phyloP scores from a whole-genome alignment of 2,113 vertebrate species.

The Perccottus glenii region DNA sequence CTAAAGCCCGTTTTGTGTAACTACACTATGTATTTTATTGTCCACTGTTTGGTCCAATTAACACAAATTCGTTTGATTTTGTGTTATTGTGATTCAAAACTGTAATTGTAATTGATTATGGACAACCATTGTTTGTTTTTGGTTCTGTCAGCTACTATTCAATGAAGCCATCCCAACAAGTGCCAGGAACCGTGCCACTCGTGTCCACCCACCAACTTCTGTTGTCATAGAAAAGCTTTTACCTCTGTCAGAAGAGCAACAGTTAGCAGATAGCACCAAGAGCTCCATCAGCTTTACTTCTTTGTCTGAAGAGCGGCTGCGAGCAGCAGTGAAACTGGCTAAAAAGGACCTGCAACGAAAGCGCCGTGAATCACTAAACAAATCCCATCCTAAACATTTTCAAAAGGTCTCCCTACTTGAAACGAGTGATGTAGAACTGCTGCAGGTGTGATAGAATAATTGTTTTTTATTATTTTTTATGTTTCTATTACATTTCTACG shows the following conservation, averaged over 20 bases:
- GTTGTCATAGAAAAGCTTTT: slow-evolving; percentile 90
- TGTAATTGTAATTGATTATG: neutral
- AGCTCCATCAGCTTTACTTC: slow-evolving; percentile 83
- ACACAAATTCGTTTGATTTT: no score
- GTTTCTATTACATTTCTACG: neutral
- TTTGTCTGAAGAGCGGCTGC: slow-evolving; percentile 89
- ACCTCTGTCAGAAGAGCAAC: slow-evolving; percentile 19
- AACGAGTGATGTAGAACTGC: slow-evolving; percentile 46
- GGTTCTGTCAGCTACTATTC: slow-evolving; percentile 84
- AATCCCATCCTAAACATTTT: slow-evolving; percentile 20
- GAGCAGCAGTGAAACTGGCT: slow-evolving; percentile 85
- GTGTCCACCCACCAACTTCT: slow-evolving; percentile 78
- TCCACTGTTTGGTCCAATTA: no score
- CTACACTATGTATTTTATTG: no score
- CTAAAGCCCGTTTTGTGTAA: no score
- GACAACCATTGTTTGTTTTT: neutral
- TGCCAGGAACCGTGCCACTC: slow-evolving; percentile 80
- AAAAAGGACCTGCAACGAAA: slow-evolving; percentile 85
- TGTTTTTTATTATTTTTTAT: neutral
- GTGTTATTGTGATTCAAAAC: no score
- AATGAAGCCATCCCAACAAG: slow-evolving; percentile 78
- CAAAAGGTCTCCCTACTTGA: slow-evolving; percentile 22
- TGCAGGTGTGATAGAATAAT: slow-evolving; percentile 34
- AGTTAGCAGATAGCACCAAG: slow-evolving; percentile 48
- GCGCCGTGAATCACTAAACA: slow-evolving; percentile 64